These are phyloP conservation scores for Amazona vittata DNA, from an alignment of 2,113 vertebrate species.

Conservation along the genomic window DNA sequence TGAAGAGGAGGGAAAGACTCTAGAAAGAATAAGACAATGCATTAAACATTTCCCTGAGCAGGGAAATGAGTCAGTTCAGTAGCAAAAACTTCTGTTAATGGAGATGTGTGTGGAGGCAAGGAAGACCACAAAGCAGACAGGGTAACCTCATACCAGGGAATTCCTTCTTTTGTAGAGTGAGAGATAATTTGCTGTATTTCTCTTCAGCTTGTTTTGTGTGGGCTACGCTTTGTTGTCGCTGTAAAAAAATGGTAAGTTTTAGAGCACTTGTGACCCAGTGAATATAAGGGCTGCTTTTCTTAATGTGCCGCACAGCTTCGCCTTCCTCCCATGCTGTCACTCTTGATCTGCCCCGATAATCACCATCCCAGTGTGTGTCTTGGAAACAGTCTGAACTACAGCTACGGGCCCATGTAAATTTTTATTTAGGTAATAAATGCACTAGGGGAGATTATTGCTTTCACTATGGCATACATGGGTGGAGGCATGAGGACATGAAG, in stretches of 20 bases:
- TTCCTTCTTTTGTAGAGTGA: not conserved
- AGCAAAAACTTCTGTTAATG: not conserved
- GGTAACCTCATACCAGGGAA: not conserved
- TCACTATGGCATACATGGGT: rapidly evolving
- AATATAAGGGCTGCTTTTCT: not conserved
- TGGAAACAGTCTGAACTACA: not conserved
- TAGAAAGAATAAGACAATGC: not conserved
- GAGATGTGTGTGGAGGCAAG: not conserved
- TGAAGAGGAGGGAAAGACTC: not conserved
- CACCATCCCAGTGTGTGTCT: not conserved
- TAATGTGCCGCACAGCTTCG: not conserved
- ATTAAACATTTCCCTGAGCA: not conserved
- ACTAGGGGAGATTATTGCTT: not conserved
- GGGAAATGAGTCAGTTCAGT: not conserved
- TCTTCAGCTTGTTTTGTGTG: not conserved
- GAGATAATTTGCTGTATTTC: not conserved
- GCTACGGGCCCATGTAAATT: not conserved
- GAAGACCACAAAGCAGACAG: not conserved
- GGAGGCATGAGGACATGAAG: not conserved
- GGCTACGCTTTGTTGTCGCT: not conserved
- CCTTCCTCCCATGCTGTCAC: not conserved
- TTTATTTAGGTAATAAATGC: not conserved
- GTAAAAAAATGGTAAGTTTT: not conserved
- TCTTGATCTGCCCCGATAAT: not conserved
- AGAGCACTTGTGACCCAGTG: not conserved